Base-by-base conservation (phyloP, 1,140 invertebrate species). In the Bursaphelenchus mucronatus region DNA sequence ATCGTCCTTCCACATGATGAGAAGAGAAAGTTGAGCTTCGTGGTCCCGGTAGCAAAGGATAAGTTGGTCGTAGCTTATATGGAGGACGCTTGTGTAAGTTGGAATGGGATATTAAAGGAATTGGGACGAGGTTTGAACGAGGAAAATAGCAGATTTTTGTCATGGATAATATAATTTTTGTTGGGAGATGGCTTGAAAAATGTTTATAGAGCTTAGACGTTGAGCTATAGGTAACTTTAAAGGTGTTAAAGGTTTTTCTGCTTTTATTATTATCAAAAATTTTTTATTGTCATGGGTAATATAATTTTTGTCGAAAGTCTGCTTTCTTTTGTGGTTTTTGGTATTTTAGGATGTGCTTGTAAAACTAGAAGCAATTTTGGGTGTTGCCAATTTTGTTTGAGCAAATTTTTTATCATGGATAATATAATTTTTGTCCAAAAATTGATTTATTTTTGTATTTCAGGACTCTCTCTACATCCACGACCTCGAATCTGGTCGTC, bases 11-110 rank as follows among this genome's bases (percentile, higher is more conserved):
- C 88, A 13, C 91, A 97, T 84, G 87, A 97, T 82, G 82, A 87
- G 15, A 88, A 87, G 55, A 88, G 94, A 84, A 92, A 97, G 0
- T 81, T 98, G 21, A 89, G 94, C 79, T 93, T 90, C 89, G 90
- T 87, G 0, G 83, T 85, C 7, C 88, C 89, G 73, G 90, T 94
- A 1, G 87, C 91, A 82, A 82, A 87, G 53, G 87, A 95, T 82
- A 92, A 92, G 82, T 82, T 98, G n/a, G 86, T 97, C 44, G 82
- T 92, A 49, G 89, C 89, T 80, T 97, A 97, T 81, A 87, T 96
- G 50, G 86, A 90, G 81, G 91, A 98, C 87, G 94, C 97, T 5
- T 96, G 95, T 86, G 91, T 84, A 69, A 47, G 66, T 67, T 45
- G 44, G 8, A 1, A 3, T 45, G 9, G 19, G 30, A 17, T 40